These are phyloP conservation scores for Equus przewalskii DNA, from an alignment of 2,113 vertebrate genomes.

Conservation along the genomic window DNA sequence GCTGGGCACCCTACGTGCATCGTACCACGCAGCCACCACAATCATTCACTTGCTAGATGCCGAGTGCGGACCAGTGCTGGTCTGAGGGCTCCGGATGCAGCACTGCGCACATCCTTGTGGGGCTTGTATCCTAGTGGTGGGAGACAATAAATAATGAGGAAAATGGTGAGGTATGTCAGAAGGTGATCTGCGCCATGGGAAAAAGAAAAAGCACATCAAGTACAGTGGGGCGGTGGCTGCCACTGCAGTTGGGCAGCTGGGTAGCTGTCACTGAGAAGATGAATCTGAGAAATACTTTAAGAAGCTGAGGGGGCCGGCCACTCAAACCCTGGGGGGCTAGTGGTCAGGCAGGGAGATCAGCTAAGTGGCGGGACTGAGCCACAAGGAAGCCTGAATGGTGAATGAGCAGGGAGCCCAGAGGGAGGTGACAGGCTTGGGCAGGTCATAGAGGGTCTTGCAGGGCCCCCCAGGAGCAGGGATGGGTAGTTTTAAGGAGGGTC, in stretches of 20 bases:
- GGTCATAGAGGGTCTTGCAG: not conserved
- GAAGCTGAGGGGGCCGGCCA: accelerated
- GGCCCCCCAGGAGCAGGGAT: accelerated
- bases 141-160: no score
- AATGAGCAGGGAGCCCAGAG: not conserved
- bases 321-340: not conserved
- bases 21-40: accelerated
- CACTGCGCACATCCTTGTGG: accelerated
- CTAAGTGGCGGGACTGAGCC: not conserved
- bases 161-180: no score
- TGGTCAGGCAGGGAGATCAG: not conserved
- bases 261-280: not conserved
- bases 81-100: accelerated
- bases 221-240: not conserved
- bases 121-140: not conserved
- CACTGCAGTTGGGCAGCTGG: not conserved
- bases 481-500: not conserved
- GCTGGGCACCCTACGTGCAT: accelerated
- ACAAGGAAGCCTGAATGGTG: not conserved
- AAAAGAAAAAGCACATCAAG: no score
- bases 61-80: accelerated
- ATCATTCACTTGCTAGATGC: accelerated
- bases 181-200: accelerated
- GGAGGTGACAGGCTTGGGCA: accelerated
- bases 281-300: not conserved